These are phyloP conservation scores for Protobothrops flavoviridis DNA, from an alignment of 2,113 vertebrate species.

Conservation along the genomic window DNA sequence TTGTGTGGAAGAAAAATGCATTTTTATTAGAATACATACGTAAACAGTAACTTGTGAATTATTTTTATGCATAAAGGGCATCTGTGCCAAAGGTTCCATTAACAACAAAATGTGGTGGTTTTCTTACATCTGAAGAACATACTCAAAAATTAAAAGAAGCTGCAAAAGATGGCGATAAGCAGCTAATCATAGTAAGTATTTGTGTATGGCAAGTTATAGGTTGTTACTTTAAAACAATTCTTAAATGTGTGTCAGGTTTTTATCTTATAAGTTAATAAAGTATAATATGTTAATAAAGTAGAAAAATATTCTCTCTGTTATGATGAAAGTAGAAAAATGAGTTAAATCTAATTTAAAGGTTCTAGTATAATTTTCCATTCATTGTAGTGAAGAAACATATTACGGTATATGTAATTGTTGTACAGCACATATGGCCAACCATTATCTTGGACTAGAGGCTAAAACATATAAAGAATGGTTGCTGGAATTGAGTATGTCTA, in stretches of 20 bases:
- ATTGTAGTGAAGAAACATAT: neutral
- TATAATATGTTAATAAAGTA: neutral
- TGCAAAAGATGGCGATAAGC: constrained; percentile 80
- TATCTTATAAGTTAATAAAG: neutral
- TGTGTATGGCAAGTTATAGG: neutral
- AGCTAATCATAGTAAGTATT: constrained; percentile 84
- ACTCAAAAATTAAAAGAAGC: constrained; percentile 83
- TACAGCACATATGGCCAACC: neutral
- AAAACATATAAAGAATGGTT: neutral
- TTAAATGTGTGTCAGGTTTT: constrained; percentile 6
- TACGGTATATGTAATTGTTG: neutral
- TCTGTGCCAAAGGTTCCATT: constrained; percentile 62
- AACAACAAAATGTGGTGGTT: constrained; percentile 62
- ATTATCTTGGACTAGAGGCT: neutral
- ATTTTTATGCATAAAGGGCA: constrained; percentile 63
- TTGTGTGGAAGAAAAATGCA: neutral
- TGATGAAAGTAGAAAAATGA: neutral
- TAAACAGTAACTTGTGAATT: constrained; percentile 1
- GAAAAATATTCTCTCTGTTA: neutral
- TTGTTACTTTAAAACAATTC: constrained; percentile 23
- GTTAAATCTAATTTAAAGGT: neutral
- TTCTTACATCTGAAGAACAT: constrained; percentile 74
- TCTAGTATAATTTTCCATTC: neutral
- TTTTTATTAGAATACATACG: constrained; percentile 1
- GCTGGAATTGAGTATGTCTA: neutral